phyloP scores from a whole-genome alignment of 2,888 invertebrate species.

The Mylabris sibirica region DNA sequence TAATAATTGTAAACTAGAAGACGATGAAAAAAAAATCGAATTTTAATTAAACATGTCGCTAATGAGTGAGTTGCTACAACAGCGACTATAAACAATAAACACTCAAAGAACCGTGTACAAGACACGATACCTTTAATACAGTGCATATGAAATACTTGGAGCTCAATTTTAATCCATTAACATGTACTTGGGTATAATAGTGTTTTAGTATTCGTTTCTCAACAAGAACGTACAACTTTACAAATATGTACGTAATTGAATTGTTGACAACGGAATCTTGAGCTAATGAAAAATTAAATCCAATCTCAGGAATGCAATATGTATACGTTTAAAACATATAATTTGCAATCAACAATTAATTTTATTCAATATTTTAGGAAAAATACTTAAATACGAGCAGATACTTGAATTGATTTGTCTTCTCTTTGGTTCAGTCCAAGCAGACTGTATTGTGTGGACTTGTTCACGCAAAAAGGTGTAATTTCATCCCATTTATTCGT shows the following conservation, averaged over 20 bases:
- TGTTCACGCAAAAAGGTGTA: no score
- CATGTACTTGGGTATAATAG: background rate
- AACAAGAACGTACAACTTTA: background rate
- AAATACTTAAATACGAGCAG: no score
- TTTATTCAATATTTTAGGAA: no score
- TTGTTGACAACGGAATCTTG: background rate
- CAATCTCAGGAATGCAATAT: background rate
- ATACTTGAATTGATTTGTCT: no score
- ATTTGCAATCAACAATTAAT: no score
- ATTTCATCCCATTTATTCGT: no score
- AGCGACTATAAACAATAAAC: no score
- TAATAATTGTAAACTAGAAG: background rate
- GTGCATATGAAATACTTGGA: background rate
- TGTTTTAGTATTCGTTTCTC: background rate
- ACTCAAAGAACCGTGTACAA: no score
- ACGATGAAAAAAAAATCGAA: background rate
- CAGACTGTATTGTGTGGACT: no score
- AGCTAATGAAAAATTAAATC: background rate
- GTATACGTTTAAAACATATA: background rate
- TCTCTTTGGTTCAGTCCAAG: no score
- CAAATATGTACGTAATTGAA: slow-evolving; percentile 1
- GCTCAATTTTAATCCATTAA: background rate
- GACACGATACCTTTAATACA: no score
- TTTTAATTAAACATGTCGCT: background rate
- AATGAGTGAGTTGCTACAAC: no score